phyloP scores from a whole-genome alignment of 2,888 invertebrate genomes.

The Steromphala cineraria region DNA sequence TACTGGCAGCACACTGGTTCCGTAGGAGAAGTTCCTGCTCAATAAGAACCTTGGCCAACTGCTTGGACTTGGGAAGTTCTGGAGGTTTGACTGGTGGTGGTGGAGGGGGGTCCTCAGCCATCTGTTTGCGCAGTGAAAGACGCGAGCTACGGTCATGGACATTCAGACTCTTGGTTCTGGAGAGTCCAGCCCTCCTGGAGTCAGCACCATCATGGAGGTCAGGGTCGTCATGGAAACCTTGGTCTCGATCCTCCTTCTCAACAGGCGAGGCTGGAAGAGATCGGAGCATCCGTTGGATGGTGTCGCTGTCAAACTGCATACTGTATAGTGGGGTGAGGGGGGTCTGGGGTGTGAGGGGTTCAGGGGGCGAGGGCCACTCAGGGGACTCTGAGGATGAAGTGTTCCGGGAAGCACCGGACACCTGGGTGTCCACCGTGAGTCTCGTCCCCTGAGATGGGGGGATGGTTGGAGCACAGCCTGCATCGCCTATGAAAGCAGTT shows the following conservation, averaged over 20 bases:
- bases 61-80: slow-evolving; percentile 39
- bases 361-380: slow-evolving; percentile 72
- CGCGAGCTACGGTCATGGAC: slow-evolving; percentile 42
- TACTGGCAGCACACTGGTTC: slow-evolving; percentile 60
- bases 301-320: slow-evolving; percentile 84
- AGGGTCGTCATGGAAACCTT: slow-evolving; percentile 64
- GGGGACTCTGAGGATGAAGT: slow-evolving; percentile 75
- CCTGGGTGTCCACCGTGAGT: slow-evolving; percentile 37
- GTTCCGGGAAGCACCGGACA: slow-evolving; percentile 30
- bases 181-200: slow-evolving; percentile 32
- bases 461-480: neutral
- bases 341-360: slow-evolving; percentile 66
- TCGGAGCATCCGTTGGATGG: slow-evolving; percentile 94
- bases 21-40: slow-evolving; percentile 62
- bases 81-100: slow-evolving; percentile 26
- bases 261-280: slow-evolving; percentile 83
- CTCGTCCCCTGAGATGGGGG: slow-evolving; percentile 16
- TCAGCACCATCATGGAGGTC: slow-evolving; percentile 22
- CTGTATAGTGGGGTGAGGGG: slow-evolving; percentile 62
- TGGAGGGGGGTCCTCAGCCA: neutral
- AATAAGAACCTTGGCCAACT: slow-evolving; percentile 47
- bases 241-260: slow-evolving; percentile 54
- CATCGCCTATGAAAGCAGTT: neutral
- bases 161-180: slow-evolving; percentile 48
- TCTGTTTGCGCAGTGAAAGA: slow-evolving; percentile 11